phyloP scores from a whole-genome alignment of 1,140 invertebrate genomes.

The Cataglyphis hispanica region DNA sequence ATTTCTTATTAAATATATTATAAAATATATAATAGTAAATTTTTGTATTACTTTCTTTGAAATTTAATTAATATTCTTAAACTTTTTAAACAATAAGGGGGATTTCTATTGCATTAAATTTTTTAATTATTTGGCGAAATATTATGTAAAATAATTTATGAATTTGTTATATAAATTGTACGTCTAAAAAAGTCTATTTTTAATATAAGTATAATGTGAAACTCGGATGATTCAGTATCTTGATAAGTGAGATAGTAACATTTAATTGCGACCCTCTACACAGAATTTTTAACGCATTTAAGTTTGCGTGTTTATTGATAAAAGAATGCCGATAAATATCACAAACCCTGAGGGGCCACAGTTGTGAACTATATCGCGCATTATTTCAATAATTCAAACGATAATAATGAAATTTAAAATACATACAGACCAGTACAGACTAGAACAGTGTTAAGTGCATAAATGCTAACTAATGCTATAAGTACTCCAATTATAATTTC shows the following conservation, averaged over 20 bases:
- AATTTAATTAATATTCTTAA: not conserved
- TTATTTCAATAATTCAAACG: not conserved
- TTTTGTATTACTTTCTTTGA: not conserved
- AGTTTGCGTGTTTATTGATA: conserved; percentile 72
- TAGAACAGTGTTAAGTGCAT: not conserved
- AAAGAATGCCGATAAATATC: conserved; percentile 58
- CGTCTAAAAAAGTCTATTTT: not conserved
- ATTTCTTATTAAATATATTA: no score
- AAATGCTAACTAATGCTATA: not conserved
- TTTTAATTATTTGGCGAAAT: not conserved
- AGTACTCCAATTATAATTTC: not conserved
- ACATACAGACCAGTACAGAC: no score
- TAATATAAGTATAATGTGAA: not conserved
- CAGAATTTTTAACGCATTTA: conserved; percentile 53
- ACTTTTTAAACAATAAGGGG: not conserved
- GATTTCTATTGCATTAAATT: not conserved
- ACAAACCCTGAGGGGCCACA: not conserved
- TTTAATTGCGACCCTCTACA: not conserved
- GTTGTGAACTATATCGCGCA: not conserved
- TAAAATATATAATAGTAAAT: not conserved
- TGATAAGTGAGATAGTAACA: not conserved
- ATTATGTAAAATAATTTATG: not conserved
- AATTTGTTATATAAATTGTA: no score
- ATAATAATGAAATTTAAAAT: not conserved
- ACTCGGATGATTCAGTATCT: not conserved